A percentile compares a stretch with the other conserved stretches of the same genome.
These are phyloP conservation scores for Alauda arvensis DNA, from an alignment of 2,797 vertebrate genomes.

Conservation along the genomic window DNA sequence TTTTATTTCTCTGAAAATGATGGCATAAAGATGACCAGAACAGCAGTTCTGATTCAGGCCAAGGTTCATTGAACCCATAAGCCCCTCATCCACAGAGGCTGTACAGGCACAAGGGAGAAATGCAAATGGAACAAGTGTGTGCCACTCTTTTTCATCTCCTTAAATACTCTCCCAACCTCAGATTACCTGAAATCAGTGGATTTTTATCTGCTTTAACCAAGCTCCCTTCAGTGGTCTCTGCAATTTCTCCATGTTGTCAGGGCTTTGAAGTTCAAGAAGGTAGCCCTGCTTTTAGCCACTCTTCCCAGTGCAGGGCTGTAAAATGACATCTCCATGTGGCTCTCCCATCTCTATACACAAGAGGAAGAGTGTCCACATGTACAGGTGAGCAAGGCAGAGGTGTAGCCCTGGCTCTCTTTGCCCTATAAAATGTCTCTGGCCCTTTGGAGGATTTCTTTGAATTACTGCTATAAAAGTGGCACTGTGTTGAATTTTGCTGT, in stretches of 20 bases:
- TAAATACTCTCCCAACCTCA: neutral
- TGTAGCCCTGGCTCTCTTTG: neutral
- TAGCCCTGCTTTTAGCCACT: neutral
- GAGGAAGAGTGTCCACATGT: neutral
- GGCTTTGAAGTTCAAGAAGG: neutral
- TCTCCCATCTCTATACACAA: neutral
- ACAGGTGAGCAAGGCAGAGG: neutral
- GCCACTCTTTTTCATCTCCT: neutral
- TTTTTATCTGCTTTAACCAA: neutral
- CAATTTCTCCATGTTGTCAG: neutral
- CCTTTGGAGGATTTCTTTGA: neutral
- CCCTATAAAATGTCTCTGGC: neutral
- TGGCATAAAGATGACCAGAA: neutral
- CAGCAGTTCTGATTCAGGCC: neutral
- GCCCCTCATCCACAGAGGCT: neutral
- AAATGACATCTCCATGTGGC: neutral
- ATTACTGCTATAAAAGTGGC: neutral
- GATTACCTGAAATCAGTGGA: neutral
- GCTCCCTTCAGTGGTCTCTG: neutral
- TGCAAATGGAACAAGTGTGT: neutral
- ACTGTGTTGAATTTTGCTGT: neutral
- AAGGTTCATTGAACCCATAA: neutral
- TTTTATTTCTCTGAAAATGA: neutral
- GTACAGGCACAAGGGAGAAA: neutral
- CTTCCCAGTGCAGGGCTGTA: neutral